Base-by-base conservation (phyloP, 2,888 invertebrate genomes). In the Caprella mutica region DNA sequence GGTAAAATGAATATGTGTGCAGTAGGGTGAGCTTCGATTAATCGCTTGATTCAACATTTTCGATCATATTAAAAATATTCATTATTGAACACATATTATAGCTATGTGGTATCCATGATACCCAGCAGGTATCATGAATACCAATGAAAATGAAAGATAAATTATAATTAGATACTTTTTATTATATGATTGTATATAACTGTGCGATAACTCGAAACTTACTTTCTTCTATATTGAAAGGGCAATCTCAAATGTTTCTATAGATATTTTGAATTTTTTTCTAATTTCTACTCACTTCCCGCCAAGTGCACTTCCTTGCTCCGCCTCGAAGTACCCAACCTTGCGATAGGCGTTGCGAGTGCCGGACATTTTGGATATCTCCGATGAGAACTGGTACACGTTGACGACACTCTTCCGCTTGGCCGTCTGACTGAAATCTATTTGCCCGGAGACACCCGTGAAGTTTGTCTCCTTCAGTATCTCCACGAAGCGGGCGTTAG, bases 381-480 rank as follows among this genome's bases (percentile, higher is more conserved):
- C 23, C 5, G 51, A 39, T 23, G 35, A 29, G 35, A 56, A 71
- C 67, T 75, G 74, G 55, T 69, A 67, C 35, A 75, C 70, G 58
- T 71, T 67, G 38, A 75, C 70, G 46, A 70, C 71, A 21, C 72
- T 71, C 12, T 70, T 66, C 33, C 86, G 74, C 3, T 85, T 83
- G 1, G 83, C 80, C 0, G 83, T 83, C 1, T 80, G 80, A 1
- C 77, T 72, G 69, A 86, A 86, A 65, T 79, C 78, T 5, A 86
- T 82, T 58, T 77, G 74, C 0, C 86, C 86, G 0, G 85, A 84
- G 0, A 85, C 82, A 3, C 87, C 87, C 50, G 78, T 70, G 69
- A 86, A 86, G 68, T 84, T 79, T 0, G 82, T 82, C 60, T 78
- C 72, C 66, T 80, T 77, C 33, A 86, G 77, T 14, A 82, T 73